These are phyloP conservation scores for Cryptoblepharus egeriae DNA, from an alignment of 2,797 vertebrate genomes.

Conservation along the genomic window DNA sequence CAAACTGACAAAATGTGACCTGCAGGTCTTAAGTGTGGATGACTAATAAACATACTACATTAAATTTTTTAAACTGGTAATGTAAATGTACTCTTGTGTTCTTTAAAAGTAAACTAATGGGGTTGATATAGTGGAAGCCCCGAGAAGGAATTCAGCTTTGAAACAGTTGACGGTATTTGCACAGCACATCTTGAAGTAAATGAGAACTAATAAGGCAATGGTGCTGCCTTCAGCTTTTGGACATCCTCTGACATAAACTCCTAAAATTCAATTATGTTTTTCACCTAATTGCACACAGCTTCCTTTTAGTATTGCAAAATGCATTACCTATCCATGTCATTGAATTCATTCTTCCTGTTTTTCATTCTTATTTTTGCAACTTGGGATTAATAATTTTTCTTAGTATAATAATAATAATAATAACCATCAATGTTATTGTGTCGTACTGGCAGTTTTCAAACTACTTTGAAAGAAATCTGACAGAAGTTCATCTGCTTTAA, in stretches of 20 bases:
- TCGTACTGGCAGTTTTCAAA: not conserved
- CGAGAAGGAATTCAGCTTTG: not conserved
- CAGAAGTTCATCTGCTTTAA: not conserved
- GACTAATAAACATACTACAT: not conserved
- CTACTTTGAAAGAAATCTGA: not conserved
- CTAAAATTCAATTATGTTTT: conserved; percentile 18
- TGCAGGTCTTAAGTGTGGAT: not conserved
- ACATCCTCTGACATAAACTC: conserved; percentile 2
- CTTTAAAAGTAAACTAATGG: not conserved
- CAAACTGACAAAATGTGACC: not conserved
- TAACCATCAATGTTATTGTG: not conserved
- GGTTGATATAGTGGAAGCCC: not conserved
- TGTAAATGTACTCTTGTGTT: not conserved
- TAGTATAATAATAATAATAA: too few species aligned
- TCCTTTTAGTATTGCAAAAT: conserved; percentile 14
- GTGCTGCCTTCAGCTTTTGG: not conserved
- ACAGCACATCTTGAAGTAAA: conserved; percentile 2
- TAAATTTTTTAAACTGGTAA: not conserved
- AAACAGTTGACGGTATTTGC: not conserved
- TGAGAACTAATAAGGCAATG: conserved; percentile 27
- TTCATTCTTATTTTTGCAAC: not conserved
- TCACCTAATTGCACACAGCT: not conserved
- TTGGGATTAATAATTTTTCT: not conserved
- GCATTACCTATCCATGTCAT: not conserved
- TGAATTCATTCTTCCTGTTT: conserved; percentile 1